Base-by-base conservation (phyloP, 2,888 invertebrate species). In the Rhorus exstirpatorius region DNA sequence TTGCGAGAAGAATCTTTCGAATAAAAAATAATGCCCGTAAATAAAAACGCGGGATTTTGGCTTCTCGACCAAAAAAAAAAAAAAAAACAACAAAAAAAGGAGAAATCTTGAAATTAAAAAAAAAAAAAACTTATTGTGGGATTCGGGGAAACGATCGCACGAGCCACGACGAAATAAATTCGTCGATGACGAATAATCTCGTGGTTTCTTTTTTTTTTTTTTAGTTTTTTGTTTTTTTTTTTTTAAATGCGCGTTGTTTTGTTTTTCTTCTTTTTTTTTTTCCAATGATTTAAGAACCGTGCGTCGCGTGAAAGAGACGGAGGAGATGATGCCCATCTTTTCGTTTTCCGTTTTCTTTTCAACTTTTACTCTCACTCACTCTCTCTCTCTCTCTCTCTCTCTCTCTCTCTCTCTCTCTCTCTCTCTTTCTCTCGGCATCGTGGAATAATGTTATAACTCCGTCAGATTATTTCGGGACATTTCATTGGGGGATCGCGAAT, bases 221-320 rank as follows among this genome's bases (percentile, higher is more conserved):
- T n/a, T n/a, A n/a, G n/a, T n/a, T n/a, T n/a, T n/a, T n/a, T n/a
- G n/a, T 46, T 44, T 65, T 4, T n/a, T 7, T 31, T 14, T 44
- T 46, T 65, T 35, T 51, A 31, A 51, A 67, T 51, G 49, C 49
- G 31, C 14, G 26, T 65, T 46, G 24, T 46, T 24, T 24, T 44
- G n/a, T 24, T 24, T 14, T 0, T 3, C 14, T 21, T 14, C n/a
- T 63, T 38, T 26, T 19, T 14, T 35, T 46, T 72, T 51, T 75
- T 55, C 4, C 67, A 72, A 85, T 86, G 75, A 79, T 84, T 85
- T 86, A 85, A 80, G 84, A 86, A 87, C 84, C 67, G 85, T 86
- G 87, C 87, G 88, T 85, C 84, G 86, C 89, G 88, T 88, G 88
- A 87, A 86, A 89, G 87, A 89, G 88, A 88, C 89, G 87, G 87